Evolutionary conservation across 2,797 vertebrate genomes (phyloP).

Genomic region (Pseudomugil gertrudae): DNA sequence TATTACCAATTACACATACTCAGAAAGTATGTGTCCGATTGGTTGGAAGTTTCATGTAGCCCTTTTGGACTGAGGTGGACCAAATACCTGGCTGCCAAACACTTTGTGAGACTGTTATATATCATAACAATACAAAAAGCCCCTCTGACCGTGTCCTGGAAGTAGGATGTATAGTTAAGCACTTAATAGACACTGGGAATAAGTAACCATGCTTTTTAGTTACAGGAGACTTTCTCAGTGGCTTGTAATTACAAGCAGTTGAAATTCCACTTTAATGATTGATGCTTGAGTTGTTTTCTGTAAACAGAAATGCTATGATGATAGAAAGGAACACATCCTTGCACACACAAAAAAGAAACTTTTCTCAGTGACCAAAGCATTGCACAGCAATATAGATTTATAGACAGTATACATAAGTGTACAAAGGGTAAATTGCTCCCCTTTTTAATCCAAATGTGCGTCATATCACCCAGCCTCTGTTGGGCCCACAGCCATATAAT

Average conservation of each 20-base stretch:
- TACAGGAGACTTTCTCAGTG: not conserved
- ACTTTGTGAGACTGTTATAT: too few relatives aligned
- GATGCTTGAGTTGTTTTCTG: conserved; percentile 12
- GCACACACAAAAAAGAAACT: not conserved
- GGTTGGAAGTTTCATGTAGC: too few relatives aligned
- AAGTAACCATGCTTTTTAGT: conserved; percentile 13
- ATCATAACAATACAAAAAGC: not conserved
- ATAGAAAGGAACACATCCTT: not conserved
- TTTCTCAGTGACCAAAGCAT: conserved; percentile 1
- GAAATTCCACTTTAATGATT: conserved; percentile 32
- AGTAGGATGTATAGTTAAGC: not conserved
- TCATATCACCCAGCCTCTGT: conserved; percentile 12
- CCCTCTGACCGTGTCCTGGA: too few relatives aligned
- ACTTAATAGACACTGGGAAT: not conserved
- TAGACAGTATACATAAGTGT: too few relatives aligned
- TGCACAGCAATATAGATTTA: not conserved
- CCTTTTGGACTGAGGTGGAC: too few relatives aligned
- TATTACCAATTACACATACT: too few relatives aligned
- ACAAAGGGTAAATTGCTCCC: too few relatives aligned
- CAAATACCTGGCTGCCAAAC: too few relatives aligned
- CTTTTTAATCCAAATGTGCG: conserved; percentile 2
- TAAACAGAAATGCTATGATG: not conserved
- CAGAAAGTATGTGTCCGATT: too few relatives aligned
- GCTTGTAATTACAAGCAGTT: conserved; percentile 38
- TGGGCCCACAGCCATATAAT: conserved; percentile 25